Conservation (phyloP, 1,140 invertebrate genomes). For the Caenorhabditis elegans region DNA sequence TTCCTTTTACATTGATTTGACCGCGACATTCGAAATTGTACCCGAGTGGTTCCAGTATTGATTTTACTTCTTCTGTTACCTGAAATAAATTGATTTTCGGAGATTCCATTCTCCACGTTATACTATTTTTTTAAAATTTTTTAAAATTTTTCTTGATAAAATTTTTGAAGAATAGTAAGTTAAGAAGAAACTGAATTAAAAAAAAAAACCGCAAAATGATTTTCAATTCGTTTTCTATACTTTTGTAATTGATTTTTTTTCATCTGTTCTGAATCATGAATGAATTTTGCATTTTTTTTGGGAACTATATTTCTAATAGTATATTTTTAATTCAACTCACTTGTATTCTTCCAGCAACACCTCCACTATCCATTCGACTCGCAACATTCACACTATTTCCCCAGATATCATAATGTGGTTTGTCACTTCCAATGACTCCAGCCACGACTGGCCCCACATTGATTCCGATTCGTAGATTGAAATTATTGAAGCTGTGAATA, state of each 20-base stretch:
- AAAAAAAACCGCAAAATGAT: no score
- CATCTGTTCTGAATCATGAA: no score
- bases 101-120: no score
- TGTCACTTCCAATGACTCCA: conserved; percentile 93
- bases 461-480: conserved; percentile 71
- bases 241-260: no score
- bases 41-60: conserved; percentile 70
- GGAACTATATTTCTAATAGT: no score
- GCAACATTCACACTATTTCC: conserved; percentile 92
- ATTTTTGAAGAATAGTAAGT: no score
- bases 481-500: conserved; percentile 92
- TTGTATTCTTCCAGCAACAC: conserved; percentile 90
- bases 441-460: conserved; percentile 66
- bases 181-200: no score
- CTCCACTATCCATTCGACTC: conserved; percentile 92
- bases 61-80: conserved; percentile 69
- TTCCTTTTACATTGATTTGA: conserved; percentile 66
- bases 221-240: no score
- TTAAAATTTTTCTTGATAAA: no score
- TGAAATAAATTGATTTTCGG: conserved; percentile 72
- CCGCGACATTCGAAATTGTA: conserved; percentile 66
- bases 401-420: conserved; percentile 96
- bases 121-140: no score
- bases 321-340: neutral
- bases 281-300: no score